Base-by-base conservation (phyloP, 2,888 invertebrate genomes). In the Drosophila demipolita region DNA sequence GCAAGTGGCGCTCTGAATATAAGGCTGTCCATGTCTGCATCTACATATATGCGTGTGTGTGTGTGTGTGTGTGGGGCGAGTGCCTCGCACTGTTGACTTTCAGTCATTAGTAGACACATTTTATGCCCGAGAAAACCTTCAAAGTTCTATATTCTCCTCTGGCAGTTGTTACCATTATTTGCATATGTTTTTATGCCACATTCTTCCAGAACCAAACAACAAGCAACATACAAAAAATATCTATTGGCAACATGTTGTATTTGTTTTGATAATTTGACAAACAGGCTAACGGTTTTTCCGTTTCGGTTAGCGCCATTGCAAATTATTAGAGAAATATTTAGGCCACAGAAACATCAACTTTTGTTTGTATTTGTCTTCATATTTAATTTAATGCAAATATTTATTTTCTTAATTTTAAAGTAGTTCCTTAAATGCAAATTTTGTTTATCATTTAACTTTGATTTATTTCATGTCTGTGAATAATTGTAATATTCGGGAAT, bases 81-180 rank as follows among this genome's bases (percentile, higher is more conserved):
- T 35, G 58, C 42, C 73, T 74, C 75, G 73, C 84, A 50, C 68
- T 72, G 80, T 63, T 82, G 89, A 64, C 57, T 80, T 70, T 75
- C 52, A 53, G 65, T 70, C 71, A 78, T 80, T 73, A 69, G 62
- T 32, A 33, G 60, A 57, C 70, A 60, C 66, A 79, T 67, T 80
- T 70, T 73, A 60, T 70, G 66, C 62, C 65, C 38, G 66, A 66
- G 49, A 40, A 29, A 17, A 52, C 53, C 52, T 63, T 78, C 66
- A 65, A 66, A 79, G n/a, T 66, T 42, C 9, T 42, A 17, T 29
- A 17, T 7, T n/a, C 23, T 23, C 23, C 23, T 2, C 36, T 9
- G n/a, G 12, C 8, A n/a, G 23, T 52, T 35, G 20, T n/a, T 36
- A 29, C 42, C 48, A 36, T 32, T 48, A 57, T 64, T 64, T 64